A percentile compares a stretch with the other conserved stretches of the same genome.
phyloP scores from a whole-genome alignment of 2,113 vertebrate genomes.

The Erythrolamprus reginae region DNA sequence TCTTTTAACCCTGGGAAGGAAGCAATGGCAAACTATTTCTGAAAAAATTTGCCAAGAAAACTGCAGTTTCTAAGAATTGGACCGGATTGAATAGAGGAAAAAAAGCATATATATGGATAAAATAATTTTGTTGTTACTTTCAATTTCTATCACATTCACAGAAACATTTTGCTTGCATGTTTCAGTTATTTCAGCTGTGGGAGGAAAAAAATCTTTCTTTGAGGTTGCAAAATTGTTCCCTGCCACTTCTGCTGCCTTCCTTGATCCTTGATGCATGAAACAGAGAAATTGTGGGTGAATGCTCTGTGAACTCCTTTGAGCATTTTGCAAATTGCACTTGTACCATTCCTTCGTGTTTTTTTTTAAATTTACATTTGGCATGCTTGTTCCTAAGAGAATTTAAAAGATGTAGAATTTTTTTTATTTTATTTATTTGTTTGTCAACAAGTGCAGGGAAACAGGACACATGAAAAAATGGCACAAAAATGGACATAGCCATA shows the following conservation, averaged over 20 bases:
- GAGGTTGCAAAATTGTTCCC: neutral
- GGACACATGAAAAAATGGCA: no score
- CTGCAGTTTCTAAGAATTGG: no score
- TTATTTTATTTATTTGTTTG: neutral
- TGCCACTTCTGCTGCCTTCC: neutral
- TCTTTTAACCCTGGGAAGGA: no score
- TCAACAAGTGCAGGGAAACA: no score
- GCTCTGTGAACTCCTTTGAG: neutral
- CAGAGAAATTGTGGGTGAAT: neutral
- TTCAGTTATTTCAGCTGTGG: neutral
- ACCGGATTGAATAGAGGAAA: no score
- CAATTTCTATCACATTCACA: neutral
- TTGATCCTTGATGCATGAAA: neutral
- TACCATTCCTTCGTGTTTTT: neutral
- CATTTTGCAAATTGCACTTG: neutral
- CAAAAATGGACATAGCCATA: no score
- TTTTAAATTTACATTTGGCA: no score
- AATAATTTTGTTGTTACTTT: neutral
- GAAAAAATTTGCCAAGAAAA: no score
- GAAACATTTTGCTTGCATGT: neutral
- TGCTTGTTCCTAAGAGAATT: neutral
- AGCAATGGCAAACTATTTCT: no score
- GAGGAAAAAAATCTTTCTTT: neutral
- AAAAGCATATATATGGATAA: neutral
- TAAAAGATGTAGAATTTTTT: neutral